A percentile compares a stretch with the other conserved stretches of the same genome.
phyloP scores from a whole-genome alignment of 2,797 vertebrate species.

The Rousettus madagascariensis region DNA sequence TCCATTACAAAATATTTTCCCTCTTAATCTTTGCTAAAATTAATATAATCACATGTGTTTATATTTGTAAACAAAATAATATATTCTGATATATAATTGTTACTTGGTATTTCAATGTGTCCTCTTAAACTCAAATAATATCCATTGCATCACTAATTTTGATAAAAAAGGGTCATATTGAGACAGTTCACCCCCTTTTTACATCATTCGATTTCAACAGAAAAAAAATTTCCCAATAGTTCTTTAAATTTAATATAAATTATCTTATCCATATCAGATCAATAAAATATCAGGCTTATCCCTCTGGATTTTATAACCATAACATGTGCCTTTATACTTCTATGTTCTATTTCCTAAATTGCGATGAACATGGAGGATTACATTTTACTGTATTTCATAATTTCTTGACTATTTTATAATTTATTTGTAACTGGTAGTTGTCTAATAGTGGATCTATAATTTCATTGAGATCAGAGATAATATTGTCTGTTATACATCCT shows the following conservation, averaged over 20 bases:
- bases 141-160: not conserved
- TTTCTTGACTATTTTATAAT: not conserved
- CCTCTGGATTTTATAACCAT: not conserved
- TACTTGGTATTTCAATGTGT: not conserved
- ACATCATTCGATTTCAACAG: not conserved
- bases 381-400: not conserved
- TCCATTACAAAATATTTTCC: not conserved
- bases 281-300: not conserved
- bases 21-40: not conserved
- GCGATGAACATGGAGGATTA: not conserved
- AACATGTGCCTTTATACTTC: not conserved
- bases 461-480: not conserved
- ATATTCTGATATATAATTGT: not conserved
- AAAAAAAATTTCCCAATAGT: not conserved
- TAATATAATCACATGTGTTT: not conserved
- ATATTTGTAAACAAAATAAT: not conserved
- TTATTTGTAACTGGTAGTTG: not conserved
- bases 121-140: not conserved
- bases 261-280: not conserved
- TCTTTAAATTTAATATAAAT: not conserved
- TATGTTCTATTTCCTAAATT: not conserved
- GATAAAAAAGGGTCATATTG: not conserved
- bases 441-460: not conserved
- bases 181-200: not conserved
- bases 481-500: not conserved